These are phyloP conservation scores for Haliaeetus leucogaster DNA, from an alignment of 2,113 vertebrate genomes.

Conservation along the genomic window DNA sequence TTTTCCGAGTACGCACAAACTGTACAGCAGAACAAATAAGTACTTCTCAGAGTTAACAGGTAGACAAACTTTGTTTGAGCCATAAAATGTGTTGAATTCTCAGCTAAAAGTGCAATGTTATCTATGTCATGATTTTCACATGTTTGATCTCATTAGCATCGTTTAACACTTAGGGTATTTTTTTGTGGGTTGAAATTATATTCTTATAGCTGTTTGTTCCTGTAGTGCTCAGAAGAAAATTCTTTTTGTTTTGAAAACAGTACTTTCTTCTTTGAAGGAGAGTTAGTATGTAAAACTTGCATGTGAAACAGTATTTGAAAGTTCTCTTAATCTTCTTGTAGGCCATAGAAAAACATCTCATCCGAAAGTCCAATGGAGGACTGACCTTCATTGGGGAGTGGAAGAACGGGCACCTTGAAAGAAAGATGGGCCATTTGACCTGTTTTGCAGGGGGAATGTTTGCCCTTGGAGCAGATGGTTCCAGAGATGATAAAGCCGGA, in stretches of 20 bases:
- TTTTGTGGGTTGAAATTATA: neutral
- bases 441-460: conserved; percentile 99
- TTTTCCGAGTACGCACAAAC: neutral
- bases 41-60: neutral
- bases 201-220: neutral
- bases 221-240: neutral
- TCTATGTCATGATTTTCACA: neutral
- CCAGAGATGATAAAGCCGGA: conserved; percentile 91
- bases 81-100: neutral
- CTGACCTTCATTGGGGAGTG: conserved; percentile 97
- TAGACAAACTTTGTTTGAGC: neutral
- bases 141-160: neutral
- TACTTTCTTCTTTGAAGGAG: neutral
- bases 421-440: conserved; percentile 97
- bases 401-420: conserved; percentile 97
- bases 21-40: neutral
- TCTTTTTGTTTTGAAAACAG: neutral
- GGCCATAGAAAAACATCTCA: conserved; percentile 96
- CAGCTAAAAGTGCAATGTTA: neutral
- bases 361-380: conserved; percentile 94
- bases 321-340: conserved; percentile 58
- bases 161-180: neutral
- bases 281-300: neutral
- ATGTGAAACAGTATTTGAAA: neutral
- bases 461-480: conserved; percentile 93